Percentiles rank a stretch among this genome's conserved stretches.
These are phyloP conservation scores for Drosophila melanica DNA, from an alignment of 1,140 invertebrate genomes.

Conservation along the genomic window DNA sequence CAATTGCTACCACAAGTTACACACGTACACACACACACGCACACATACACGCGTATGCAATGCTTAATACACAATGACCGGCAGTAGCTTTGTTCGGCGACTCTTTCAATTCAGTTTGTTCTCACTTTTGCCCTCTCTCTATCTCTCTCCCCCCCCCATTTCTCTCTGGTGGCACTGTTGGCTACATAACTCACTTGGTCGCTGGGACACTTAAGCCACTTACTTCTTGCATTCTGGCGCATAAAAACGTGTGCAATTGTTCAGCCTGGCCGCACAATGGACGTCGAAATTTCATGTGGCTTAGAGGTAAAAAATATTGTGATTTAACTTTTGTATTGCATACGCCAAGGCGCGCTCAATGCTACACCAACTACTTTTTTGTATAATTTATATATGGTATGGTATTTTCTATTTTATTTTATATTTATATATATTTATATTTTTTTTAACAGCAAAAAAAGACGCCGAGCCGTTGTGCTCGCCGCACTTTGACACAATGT, in stretches of 20 bases:
- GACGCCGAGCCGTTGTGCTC: conserved; percentile 4
- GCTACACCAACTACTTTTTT: conserved; percentile 17
- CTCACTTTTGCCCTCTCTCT: background rate
- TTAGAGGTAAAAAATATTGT: conserved; percentile 64
- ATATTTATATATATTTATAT: conserved; percentile 1
- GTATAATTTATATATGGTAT: conserved; percentile 19
- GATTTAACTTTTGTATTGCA: conserved; percentile 54
- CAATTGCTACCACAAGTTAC: conserved; percentile 5
- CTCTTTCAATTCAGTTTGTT: conserved; percentile 21
- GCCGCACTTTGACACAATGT: conserved; percentile 35
- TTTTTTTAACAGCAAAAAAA: background rate
- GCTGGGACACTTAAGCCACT: conserved; percentile 72
- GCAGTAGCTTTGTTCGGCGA: conserved; percentile 28
- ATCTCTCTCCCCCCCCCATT: background rate
- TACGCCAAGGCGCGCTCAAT: conserved; percentile 35
- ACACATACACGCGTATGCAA: background rate
- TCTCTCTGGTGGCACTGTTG: background rate
- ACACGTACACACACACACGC: conserved; percentile 3
- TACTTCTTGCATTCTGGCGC: conserved; percentile 76
- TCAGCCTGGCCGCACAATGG: conserved; percentile 68
- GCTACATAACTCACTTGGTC: conserved; percentile 68
- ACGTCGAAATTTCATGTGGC: conserved; percentile 70
- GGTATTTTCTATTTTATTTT: conserved; percentile 10
- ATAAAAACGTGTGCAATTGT: conserved; percentile 79
- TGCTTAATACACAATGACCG: conserved; percentile 24